Evolutionary conservation across 2,797 vertebrate genomes (phyloP), one percentile per base, ranked within the genome.

Genomic region (Acipenser ruthenus): DNA sequence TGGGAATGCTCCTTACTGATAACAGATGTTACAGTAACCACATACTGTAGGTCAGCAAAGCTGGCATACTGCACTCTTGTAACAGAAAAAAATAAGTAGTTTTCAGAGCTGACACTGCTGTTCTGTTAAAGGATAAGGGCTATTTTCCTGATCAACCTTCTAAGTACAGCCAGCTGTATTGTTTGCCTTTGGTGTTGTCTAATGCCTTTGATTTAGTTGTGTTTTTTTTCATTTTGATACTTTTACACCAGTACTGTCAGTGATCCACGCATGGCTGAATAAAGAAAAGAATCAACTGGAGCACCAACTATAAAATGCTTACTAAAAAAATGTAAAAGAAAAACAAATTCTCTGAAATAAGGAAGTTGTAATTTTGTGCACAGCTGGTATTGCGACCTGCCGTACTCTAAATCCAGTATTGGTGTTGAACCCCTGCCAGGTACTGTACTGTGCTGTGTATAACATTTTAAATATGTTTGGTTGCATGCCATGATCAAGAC

Each of bases 61-160:
- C 79, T 79, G 50, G 72, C 78, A 74, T 78, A 80, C 69, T 80
- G 76, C 77, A 75, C 83, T 78, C 71, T 81, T 78, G 37, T 37
- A 74, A 78, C 78, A 86, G 77, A 73, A 76, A 78, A 71, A 66
- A 74, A 73, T 67, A 71, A 77, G 71, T 73, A 79, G 80, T 37
- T 82, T 73, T 75, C 82, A 87, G 84, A 69, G 82, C 85, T 83
- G 80, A 81, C 82, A 65, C 64, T 63, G 37, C 37, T 84, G 81
- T 83, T 76, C 78, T 82, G 79, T 79, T 75, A 79, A 81, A 79
- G 81, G 85, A 87, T 85, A 84, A 91, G 89, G 89, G 88, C 88
- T 88, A 84, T 89, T 86, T 18, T 88, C 88, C 86, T 90, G 89
- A 90, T 80, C 81, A 85, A 87, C 82, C 66, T 78, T 66, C 81